Evolutionary conservation across 2,113 vertebrate genomes (phyloP).

Genomic region (Myiopsitta monachus): DNA sequence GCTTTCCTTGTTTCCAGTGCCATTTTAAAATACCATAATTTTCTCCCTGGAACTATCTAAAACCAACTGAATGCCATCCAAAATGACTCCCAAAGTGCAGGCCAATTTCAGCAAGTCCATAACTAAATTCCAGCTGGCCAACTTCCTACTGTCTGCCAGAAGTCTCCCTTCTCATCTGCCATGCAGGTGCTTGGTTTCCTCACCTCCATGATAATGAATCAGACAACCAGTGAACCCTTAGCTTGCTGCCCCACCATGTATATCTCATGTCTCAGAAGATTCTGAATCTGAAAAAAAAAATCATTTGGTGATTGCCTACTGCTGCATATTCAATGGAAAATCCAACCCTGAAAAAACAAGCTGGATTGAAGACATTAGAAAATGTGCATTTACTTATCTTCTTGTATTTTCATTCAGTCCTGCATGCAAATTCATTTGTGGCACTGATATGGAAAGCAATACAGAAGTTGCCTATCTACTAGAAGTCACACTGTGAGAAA

Average conservation of each 20-base stretch:
- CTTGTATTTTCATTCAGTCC: background rate
- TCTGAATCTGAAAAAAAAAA: background rate
- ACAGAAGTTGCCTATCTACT: background rate
- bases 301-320: background rate
- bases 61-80: constrained; percentile 52
- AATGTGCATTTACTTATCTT: background rate
- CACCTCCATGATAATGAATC: background rate
- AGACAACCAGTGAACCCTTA: background rate
- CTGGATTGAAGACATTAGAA: background rate
- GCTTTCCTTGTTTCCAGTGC: constrained; percentile 40
- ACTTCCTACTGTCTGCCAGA: constrained; percentile 31
- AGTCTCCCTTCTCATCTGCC: constrained; percentile 31
- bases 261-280: background rate
- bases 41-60: constrained; percentile 58
- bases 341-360: background rate
- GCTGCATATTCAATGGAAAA: background rate
- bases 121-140: constrained; percentile 60
- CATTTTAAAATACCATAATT: constrained; percentile 66
- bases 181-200: constrained; percentile 35
- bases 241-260: background rate
- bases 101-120: constrained; percentile 60
- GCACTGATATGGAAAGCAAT: background rate
- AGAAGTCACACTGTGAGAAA: background rate
- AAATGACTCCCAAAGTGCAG: constrained; percentile 50
- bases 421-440: constrained; percentile 21